These are phyloP conservation scores for Acanthochromis polyacanthus DNA, from an alignment of 2,113 vertebrate genomes.

Conservation along the genomic window DNA sequence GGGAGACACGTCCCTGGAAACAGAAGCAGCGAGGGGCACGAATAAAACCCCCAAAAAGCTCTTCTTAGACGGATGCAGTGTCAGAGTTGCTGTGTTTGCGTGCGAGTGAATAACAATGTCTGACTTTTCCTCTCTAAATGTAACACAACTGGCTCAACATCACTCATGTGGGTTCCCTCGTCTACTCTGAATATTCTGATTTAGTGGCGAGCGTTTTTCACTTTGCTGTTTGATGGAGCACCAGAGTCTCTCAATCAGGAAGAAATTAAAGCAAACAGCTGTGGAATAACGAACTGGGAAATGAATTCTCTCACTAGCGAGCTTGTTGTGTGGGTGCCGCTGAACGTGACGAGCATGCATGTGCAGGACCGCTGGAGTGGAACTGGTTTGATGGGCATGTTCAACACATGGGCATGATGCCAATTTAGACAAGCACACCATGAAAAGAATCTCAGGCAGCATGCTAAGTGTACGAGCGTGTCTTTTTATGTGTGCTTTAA, in stretches of 20 bases:
- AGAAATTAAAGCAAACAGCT: conserved; percentile 85
- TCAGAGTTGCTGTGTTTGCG: conserved; percentile 1
- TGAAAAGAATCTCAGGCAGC: conserved; percentile 54
- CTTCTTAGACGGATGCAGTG: background rate
- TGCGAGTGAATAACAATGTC: conserved; percentile 18
- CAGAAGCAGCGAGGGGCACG: background rate
- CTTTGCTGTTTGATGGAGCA: conserved; percentile 67
- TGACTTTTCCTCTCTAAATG: conserved; percentile 14
- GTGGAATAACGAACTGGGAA: conserved; percentile 80
- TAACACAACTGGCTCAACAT: conserved; percentile 14
- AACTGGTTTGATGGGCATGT: conserved; percentile 82
- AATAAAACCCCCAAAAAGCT: conserved; percentile 3
- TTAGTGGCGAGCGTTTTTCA: conserved; percentile 42
- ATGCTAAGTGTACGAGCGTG: conserved; percentile 56
- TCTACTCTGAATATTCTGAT: conserved; percentile 61
- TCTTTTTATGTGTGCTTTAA: conserved; percentile 1
- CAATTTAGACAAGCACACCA: conserved; percentile 82
- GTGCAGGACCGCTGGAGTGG: conserved; percentile 73
- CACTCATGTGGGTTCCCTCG: conserved; percentile 14
- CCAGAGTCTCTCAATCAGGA: conserved; percentile 74
- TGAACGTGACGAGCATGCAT: conserved; percentile 83
- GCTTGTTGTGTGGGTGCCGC: conserved; percentile 70
- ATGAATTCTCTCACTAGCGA: conserved; percentile 75
- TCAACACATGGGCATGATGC: conserved; percentile 80
- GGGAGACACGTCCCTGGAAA: conserved; percentile 22